Conservation (phyloP, 1,140 invertebrate genomes). For the Drosophila fuyamai region DNA sequence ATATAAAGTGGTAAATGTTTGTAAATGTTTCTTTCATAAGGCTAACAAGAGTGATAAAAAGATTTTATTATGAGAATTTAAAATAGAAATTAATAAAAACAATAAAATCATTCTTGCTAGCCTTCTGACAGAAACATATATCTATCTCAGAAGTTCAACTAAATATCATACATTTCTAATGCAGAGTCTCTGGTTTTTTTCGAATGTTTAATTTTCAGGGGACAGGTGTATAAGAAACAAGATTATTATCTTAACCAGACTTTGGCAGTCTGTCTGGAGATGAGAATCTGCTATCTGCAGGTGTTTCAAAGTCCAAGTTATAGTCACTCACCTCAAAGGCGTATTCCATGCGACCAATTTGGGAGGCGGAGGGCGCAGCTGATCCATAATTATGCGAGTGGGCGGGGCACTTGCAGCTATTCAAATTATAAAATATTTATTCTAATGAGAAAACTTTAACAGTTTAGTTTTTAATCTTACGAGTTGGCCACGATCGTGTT, state of each 20-base stretch:
- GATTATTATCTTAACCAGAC: conserved; percentile 23
- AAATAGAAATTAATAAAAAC: not conserved
- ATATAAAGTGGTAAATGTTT: too few species aligned
- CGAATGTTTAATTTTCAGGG: too few species aligned
- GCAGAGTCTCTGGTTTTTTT: too few species aligned
- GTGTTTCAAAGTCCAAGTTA: conserved; percentile 29
- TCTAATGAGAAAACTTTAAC: not conserved
- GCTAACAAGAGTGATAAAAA: too few species aligned
- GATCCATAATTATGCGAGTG: conserved; percentile 78
- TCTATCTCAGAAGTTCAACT: too few species aligned
- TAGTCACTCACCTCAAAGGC: conserved; percentile 85
- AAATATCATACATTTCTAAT: too few species aligned
- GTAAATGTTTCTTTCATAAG: too few species aligned
- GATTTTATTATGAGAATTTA: too few species aligned
- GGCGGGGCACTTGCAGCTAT: conserved; percentile 80
- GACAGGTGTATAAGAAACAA: too few species aligned
- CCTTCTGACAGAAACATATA: too few species aligned
- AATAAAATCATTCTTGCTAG: too few species aligned
- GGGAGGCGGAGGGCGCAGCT: conserved; percentile 33
- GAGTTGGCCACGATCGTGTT: conserved; percentile 71
- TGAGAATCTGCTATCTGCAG: conserved; percentile 5
- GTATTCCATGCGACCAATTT: conserved; percentile 75
- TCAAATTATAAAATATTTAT: not conserved
- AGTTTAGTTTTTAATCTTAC: conserved; percentile 44
- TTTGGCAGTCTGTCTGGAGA: conserved; percentile 26